Evolutionary conservation across 1,140 invertebrate species (phyloP).

Genomic region (Halesus radiatus): DNA sequence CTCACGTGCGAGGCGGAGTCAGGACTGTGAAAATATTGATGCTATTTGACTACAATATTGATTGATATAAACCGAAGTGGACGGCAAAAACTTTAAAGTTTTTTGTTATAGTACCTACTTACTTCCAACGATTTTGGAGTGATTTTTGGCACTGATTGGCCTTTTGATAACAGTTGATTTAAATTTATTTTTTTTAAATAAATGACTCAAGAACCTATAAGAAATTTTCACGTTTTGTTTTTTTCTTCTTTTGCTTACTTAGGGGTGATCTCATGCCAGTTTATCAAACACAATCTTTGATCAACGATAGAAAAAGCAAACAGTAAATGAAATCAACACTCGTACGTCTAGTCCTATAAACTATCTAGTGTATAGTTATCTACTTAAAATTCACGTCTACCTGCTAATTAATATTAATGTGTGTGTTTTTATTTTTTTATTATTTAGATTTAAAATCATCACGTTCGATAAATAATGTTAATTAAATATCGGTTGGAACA

Average conservation of each 20-base stretch:
- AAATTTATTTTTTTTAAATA: too few relatives aligned
- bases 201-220: not conserved
- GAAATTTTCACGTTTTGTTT: not conserved
- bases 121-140: too few relatives aligned
- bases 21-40: not conserved
- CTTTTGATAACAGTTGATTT: not conserved
- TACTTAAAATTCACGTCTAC: constrained; percentile 4
- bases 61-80: too few relatives aligned
- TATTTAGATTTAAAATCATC: not conserved
- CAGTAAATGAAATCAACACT: constrained; percentile 5
- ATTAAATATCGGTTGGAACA: constrained; percentile 3
- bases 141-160: not conserved
- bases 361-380: not conserved
- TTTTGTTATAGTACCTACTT: too few relatives aligned
- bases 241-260: not conserved
- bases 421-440: too few relatives aligned
- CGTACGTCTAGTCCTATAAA: not conserved
- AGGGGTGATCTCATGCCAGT: constrained; percentile 16
- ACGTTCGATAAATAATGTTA: not conserved
- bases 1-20: not conserved
- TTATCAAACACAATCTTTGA: constrained; percentile 17
- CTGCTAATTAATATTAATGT: constrained; percentile 10
- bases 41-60: too few relatives aligned
- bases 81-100: too few relatives aligned
- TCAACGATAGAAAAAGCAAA: constrained; percentile 5